Base-by-base conservation (phyloP, 2,113 vertebrate species). In the Lepisosteus osseus region DNA sequence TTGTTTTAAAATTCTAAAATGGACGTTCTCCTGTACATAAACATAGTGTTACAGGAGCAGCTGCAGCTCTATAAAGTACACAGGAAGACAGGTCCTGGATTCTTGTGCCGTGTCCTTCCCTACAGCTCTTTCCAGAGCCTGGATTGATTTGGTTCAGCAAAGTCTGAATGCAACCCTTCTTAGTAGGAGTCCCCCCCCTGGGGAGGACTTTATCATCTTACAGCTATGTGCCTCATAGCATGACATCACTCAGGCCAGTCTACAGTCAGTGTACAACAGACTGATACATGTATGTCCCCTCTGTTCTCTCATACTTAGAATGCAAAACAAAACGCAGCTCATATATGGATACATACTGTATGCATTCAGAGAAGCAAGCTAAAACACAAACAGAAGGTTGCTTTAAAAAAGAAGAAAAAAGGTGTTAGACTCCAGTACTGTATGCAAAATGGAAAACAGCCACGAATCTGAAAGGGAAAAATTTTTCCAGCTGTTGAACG, bases 381-480 rank as follows among this genome's bases (percentile, higher is more conserved):
- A 41, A 54, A 47, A 55, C 9, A 13, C 54, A 74, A 15, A 71
- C 54, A 44, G 14, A 73, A 55, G 56, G 29, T 51, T 54, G 29
- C 43, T 69, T 62, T 55, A 2, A 77, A 75, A 29, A 29, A 29
- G 29, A 29, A 29, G 29, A 29, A 29, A 29, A 29, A 29, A 29
- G 29, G 29, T 71, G 73, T 45, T 62, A 67, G 15, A 17, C 47
- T 75, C 68, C 71, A 72, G 74, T 70, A 1, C 74, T 75, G 72
- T 63, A 71, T 44, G n/a, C 82, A 74, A 78, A 82, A 85, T 87
- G 83, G 83, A 87, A 87, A 86, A 69, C 82, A 73, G 66, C 72
- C 71, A 73, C 29, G 29, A 71, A 70, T 0, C 71, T 83, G 80
- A 85, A 64, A 66, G 74, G 68, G 67, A 62, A 73, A 65, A 56